Evolutionary conservation across 64 coral and sea anemone genomes (phyloP).

Genomic region (Orbicella faveolata): DNA sequence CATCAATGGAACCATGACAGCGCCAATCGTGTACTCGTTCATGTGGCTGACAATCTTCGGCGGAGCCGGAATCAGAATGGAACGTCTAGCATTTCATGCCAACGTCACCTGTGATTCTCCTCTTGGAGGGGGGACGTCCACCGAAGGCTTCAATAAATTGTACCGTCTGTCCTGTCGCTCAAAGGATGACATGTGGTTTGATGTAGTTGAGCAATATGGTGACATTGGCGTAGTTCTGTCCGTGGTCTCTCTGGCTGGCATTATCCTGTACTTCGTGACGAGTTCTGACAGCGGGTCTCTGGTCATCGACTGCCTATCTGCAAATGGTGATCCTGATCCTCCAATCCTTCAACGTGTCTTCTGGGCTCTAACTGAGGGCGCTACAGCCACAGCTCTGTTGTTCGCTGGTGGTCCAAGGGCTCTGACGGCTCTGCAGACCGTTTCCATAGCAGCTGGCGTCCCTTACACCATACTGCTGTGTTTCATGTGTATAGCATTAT

Average conservation of each 20-base stretch:
- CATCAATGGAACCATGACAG: slow-evolving; percentile 39
- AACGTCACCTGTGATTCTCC: background rate
- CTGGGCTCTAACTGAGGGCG: slow-evolving; percentile 43
- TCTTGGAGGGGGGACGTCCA: slow-evolving; percentile 23
- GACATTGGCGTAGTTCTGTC: slow-evolving; percentile 32
- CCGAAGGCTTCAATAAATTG: slow-evolving; percentile 15
- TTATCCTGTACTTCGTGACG: slow-evolving; percentile 44
- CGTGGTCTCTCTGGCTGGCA: slow-evolving; percentile 4
- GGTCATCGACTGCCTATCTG: slow-evolving; percentile 40
- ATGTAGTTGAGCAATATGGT: slow-evolving; percentile 33
- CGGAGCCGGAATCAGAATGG: slow-evolving; percentile 30
- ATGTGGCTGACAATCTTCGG: slow-evolving; percentile 50
- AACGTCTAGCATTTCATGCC: slow-evolving; percentile 29
- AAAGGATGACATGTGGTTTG: slow-evolving; percentile 43
- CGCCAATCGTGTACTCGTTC: slow-evolving; percentile 41
- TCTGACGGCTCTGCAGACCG: slow-evolving; percentile 35
- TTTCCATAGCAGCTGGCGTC: slow-evolving; percentile 36
- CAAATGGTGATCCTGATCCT: slow-evolving; percentile 45
- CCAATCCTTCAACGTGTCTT: slow-evolving; percentile 45
- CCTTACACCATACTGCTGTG: slow-evolving; percentile 37
- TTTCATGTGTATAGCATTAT: slow-evolving; percentile 42
- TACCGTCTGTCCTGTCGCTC: slow-evolving; percentile 36
- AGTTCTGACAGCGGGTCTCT: slow-evolving; percentile 49
- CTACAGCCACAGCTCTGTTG: slow-evolving; percentile 29
- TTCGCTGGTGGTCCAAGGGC: slow-evolving; percentile 25